Base-by-base conservation (phyloP, 2,797 vertebrate genomes). In the Chaetodon trifasciatus region DNA sequence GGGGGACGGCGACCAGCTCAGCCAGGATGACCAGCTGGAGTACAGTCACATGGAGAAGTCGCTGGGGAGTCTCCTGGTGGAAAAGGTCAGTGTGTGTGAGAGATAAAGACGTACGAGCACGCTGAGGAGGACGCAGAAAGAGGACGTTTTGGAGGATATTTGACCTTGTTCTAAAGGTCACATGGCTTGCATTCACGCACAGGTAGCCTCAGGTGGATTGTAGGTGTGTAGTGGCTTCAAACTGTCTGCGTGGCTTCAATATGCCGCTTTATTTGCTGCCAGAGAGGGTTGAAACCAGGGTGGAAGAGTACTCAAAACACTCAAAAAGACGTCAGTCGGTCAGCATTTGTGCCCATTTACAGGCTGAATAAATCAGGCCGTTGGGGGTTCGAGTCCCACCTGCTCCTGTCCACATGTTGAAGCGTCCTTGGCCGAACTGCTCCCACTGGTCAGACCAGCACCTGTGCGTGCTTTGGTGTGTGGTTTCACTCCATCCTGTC, bases 61-160 rank as follows among this genome's bases (percentile, higher is more conserved):
- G 1, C 69, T 13, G 23, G 70, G 68, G 64, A 56, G 55, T 15
- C 24, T 1, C 19, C 70, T 37, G 68, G 70, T 16, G 60, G 79
- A 63, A 0, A 76, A 91, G 91, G 92, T 93, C 78, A 87, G 92
- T 90, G 78, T 35, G 63, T 32, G 60, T 12, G 16, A 49, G 19
- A 70, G 68, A 24, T 1, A 19, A 57, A 7, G 42, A 6, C 7
- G 6, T 7, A 1, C 24, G 42, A 28, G 24, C 9, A 24, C 3
- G 42, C 42, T 44, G 42, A 4, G 4, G 28, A 32, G 28, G 10
- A 35, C 28, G 9, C 39, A 23, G n/a, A 15, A 17, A 12, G 21
- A 35, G 28, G 3, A 32, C 3, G 1, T 68, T 28, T 28, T 19
- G 8, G 35, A 8, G 1, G 16, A 12, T 19, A 7, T 40, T 37